A percentile compares a stretch with the other conserved stretches of the same genome.
phyloP scores from a whole-genome alignment of 2,113 vertebrate species.

The Coryphaenoides rupestris region DNA sequence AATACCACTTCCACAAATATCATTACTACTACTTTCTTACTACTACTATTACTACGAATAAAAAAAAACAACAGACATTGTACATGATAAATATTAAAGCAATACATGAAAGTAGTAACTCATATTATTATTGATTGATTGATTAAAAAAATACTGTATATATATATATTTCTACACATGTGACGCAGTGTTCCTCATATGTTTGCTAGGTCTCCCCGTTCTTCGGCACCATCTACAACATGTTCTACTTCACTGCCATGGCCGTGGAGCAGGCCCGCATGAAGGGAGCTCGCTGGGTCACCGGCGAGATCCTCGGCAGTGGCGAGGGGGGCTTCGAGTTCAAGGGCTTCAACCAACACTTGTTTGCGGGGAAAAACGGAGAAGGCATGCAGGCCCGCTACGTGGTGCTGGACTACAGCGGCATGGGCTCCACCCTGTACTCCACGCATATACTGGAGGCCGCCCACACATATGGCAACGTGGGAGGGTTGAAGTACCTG shows the following conservation, averaged over 20 bases:
- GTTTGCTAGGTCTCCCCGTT: constrained; percentile 86
- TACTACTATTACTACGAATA: not conserved
- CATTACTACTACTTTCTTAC: not conserved
- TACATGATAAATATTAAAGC: too few species aligned
- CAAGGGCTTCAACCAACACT: constrained; percentile 77
- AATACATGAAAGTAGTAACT: too few species aligned
- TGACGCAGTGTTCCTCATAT: not conserved
- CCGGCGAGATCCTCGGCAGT: constrained; percentile 66
- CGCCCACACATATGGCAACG: constrained; percentile 54
- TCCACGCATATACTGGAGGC: constrained; percentile 72
- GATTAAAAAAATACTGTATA: too few species aligned
- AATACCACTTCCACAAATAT: not conserved
- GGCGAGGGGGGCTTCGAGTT: constrained; percentile 64
- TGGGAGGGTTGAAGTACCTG: constrained; percentile 65
- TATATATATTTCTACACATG: too few species aligned
- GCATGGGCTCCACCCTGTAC: constrained; percentile 62
- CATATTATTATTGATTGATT: too few species aligned
- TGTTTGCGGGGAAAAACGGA: constrained; percentile 45
- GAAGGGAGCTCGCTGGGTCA: constrained; percentile 71
- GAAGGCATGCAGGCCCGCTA: constrained; percentile 74
- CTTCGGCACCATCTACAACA: constrained; percentile 91
- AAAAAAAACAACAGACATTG: too few species aligned
- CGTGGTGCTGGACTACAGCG: constrained; percentile 86
- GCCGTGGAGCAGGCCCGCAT: constrained; percentile 65
- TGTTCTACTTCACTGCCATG: constrained; percentile 77